phyloP scores from a whole-genome alignment of 2,113 vertebrate species.

The Pygoscelis adeliae region DNA sequence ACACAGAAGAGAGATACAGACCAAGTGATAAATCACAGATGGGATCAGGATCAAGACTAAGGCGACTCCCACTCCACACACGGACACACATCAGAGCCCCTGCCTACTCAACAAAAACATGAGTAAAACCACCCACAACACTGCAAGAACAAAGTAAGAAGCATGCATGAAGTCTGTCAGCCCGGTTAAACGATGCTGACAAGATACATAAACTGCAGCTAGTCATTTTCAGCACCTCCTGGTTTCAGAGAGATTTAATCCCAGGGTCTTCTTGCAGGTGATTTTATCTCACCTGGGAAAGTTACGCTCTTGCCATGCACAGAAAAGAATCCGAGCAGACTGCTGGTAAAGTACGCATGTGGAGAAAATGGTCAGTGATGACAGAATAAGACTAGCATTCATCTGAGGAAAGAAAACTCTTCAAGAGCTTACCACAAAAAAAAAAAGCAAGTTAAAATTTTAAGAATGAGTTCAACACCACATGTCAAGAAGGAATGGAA shows the following conservation, averaged over 20 bases:
- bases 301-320: fast-evolving
- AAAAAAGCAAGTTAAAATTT: background rate
- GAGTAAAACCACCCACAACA: background rate
- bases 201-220: background rate
- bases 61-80: background rate
- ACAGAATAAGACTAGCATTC: background rate
- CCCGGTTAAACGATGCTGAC: fast-evolving
- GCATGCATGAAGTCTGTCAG: background rate
- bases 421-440: background rate
- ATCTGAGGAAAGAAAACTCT: background rate
- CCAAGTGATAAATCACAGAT: background rate
- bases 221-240: background rate
- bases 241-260: background rate
- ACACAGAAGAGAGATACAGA: background rate
- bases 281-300: background rate
- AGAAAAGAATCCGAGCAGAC: background rate
- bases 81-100: background rate
- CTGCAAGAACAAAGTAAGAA: background rate
- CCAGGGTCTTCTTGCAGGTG: background rate
- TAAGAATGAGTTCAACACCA: background rate
- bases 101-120: fast-evolving
- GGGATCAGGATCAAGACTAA: background rate
- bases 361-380: background rate
- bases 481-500: background rate
- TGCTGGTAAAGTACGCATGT: background rate